Conservation (phyloP, 2,113 vertebrate genomes). For the Athene cunicularia region DNA sequence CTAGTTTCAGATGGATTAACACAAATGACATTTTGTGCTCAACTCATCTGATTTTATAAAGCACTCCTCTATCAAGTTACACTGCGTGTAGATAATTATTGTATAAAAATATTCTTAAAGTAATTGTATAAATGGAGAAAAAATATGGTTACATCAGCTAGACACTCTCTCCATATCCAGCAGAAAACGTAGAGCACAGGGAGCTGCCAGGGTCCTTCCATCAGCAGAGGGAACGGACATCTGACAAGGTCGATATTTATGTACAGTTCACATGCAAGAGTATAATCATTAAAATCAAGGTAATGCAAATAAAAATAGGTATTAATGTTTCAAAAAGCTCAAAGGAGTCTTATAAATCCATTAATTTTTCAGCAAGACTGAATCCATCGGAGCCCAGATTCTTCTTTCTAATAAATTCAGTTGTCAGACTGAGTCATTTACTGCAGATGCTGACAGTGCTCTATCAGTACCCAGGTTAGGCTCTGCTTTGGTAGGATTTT, state of each 20-base stretch:
- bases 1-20: conserved; percentile 49
- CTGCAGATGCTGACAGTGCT: neutral
- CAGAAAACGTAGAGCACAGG: neutral
- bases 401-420: conserved; percentile 38
- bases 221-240: neutral
- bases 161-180: neutral
- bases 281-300: neutral
- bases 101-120: conserved; percentile 27
- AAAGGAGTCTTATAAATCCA: conserved; percentile 4
- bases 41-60: conserved; percentile 49
- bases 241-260: neutral
- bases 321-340: conserved; percentile 29
- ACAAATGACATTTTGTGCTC: conserved; percentile 26
- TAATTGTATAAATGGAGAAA: neutral
- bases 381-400: neutral
- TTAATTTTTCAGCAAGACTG: conserved; percentile 26
- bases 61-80: conserved; percentile 32
- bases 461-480: neutral
- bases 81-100: conserved; percentile 11
- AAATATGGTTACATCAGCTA: neutral
- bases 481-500: neutral
- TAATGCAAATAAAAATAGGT: conserved; percentile 25
- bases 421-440: conserved; percentile 4
- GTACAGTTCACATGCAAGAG: neutral
- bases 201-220: neutral